These are phyloP conservation scores for Drosophila orosa DNA, from an alignment of 1,140 invertebrate genomes.

Conservation along the genomic window DNA sequence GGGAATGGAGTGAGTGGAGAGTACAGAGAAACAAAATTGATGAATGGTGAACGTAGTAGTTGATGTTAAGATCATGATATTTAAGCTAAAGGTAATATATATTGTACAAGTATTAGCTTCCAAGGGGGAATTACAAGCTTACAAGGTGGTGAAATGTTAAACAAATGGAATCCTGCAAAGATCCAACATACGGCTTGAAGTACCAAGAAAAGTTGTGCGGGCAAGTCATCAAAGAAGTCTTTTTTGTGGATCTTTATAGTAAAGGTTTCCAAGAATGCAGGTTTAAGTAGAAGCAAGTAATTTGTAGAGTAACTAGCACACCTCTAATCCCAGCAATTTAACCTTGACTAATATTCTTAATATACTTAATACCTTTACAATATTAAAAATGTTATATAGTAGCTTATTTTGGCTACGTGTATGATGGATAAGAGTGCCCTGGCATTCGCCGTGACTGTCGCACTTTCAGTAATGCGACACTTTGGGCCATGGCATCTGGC, in stretches of 20 bases:
- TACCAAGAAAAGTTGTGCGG: too few relatives aligned
- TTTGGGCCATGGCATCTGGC: conserved; percentile 62
- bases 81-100: not conserved
- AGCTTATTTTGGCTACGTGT: not conserved
- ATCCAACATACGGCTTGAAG: not conserved
- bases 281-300: not conserved
- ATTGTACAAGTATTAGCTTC: fast-evolving
- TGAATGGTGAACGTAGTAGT: not conserved
- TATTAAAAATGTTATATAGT: not conserved
- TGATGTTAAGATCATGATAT: not conserved
- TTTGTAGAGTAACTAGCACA: not conserved
- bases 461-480: conserved; percentile 79
- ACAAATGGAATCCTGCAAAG: not conserved
- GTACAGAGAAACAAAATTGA: conserved; percentile 12
- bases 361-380: too few relatives aligned
- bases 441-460: conserved; percentile 23
- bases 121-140: not conserved
- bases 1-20: not conserved
- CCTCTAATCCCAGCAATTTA: too few relatives aligned
- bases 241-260: not conserved
- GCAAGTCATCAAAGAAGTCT: too few relatives aligned
- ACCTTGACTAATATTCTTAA: too few relatives aligned
- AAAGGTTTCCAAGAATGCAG: not conserved
- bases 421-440: conserved; percentile 6
- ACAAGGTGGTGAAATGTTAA: not conserved